phyloP scores from a whole-genome alignment of 2,113 vertebrate genomes.

The Bucco capensis region DNA sequence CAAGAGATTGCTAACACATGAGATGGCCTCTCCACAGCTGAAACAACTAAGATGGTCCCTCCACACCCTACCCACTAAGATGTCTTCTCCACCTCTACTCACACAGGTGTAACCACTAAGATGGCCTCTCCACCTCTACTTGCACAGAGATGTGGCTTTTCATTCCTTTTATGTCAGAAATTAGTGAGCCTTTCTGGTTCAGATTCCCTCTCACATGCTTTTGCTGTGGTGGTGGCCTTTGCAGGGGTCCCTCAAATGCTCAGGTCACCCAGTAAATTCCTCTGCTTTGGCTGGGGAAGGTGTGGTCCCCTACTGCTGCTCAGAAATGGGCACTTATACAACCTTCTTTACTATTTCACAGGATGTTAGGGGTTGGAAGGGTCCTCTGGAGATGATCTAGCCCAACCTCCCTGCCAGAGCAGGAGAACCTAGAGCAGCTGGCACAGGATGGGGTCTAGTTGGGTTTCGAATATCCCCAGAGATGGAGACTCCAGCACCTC shows the following conservation, averaged over 20 bases:
- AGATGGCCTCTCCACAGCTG: neutral
- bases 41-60: neutral
- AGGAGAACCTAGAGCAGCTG: too few relatives aligned
- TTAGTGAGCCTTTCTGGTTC: neutral
- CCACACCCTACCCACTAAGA: neutral
- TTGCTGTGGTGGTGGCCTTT: neutral
- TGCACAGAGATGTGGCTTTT: neutral
- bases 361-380: too few relatives aligned
- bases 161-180: neutral
- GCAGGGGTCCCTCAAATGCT: fast-evolving
- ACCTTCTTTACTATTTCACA: neutral
- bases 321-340: neutral
- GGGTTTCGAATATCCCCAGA: too few relatives aligned
- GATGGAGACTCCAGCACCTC: too few relatives aligned
- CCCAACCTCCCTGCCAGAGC: too few relatives aligned
- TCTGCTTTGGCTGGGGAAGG: neutral
- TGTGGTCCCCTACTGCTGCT: neutral
- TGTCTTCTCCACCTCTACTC: neutral
- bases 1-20: neutral
- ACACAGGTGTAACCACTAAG: neutral
- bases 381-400: too few relatives aligned
- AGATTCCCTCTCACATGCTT: neutral
- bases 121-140: neutral
- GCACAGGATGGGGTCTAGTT: too few relatives aligned
- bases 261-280: neutral